Conservation (phyloP, 2,888 invertebrate genomes). For the Plebejus argus region DNA sequence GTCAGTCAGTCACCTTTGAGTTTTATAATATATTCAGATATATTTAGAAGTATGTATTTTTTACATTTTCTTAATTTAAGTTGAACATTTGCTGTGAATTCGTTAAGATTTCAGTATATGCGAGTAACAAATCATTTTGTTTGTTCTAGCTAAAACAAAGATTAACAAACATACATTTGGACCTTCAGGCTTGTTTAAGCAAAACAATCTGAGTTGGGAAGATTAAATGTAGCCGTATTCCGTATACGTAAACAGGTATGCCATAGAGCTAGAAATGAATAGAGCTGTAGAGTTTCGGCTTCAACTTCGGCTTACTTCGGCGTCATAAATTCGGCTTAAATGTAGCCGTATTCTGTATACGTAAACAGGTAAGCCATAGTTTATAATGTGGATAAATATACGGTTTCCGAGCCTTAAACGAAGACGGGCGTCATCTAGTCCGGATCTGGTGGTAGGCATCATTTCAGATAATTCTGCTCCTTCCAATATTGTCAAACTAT, state of each 20-base stretch:
- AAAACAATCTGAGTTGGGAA: slow-evolving; percentile 12
- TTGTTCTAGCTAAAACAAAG: not conserved
- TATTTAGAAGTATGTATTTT: too few relatives aligned
- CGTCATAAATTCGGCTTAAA: not conserved
- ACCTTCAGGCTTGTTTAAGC: slow-evolving; percentile 12
- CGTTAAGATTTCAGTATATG: not conserved
- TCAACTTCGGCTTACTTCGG: not conserved
- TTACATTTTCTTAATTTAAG: too few relatives aligned
- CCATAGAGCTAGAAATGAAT: not conserved
- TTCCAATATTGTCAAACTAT: too few relatives aligned
- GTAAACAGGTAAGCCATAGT: not conserved
- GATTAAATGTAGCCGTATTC: slow-evolving; percentile 19
- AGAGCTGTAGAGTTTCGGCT: not conserved
- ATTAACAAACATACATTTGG: slow-evolving; percentile 10
- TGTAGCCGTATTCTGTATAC: not conserved
- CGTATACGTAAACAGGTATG: slow-evolving; percentile 4
- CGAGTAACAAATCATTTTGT: not conserved
- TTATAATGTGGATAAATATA: too few relatives aligned
- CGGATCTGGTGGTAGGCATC: too few relatives aligned
- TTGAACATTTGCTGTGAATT: not conserved
- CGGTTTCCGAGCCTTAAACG: too few relatives aligned
- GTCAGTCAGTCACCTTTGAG: too few relatives aligned
- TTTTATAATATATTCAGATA: too few relatives aligned
- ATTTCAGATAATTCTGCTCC: too few relatives aligned
- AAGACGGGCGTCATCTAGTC: too few relatives aligned